These are phyloP conservation scores for Phaonia tiefii DNA, from an alignment of 2,888 invertebrate genomes.

Conservation along the genomic window DNA sequence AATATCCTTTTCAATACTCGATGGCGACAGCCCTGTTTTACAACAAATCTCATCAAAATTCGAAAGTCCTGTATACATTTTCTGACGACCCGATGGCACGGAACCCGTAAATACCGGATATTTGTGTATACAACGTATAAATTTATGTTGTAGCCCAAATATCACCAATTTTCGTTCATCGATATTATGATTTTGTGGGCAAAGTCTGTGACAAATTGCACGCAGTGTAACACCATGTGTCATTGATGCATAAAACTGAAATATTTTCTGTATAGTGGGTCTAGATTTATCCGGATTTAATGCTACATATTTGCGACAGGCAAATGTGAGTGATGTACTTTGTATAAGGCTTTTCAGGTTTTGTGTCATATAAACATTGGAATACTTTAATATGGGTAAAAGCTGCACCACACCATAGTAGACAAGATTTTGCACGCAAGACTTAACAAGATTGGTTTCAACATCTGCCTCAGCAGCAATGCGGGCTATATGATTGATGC, in stretches of 20 bases:
- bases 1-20: conserved; percentile 89
- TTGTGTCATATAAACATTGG: conserved; percentile 92
- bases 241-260: conserved; percentile 85
- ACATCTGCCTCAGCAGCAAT: conserved; percentile 95
- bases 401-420: conserved; percentile 88
- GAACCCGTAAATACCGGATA: conserved; percentile 81
- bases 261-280: conserved; percentile 79
- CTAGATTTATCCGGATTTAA: conserved; percentile 75
- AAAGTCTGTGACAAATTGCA: conserved; percentile 85
- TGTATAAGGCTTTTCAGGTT: conserved; percentile 86
- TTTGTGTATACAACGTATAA: conserved; percentile 83
- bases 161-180: conserved; percentile 82
- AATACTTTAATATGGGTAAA: conserved; percentile 91
- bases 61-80: conserved; percentile 89
- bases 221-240: conserved; percentile 86
- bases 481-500: conserved; percentile 94
- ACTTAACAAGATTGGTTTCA: conserved; percentile 95
- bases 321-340: conserved; percentile 85
- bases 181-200: conserved; percentile 83
- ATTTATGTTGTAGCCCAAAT: conserved; percentile 83
- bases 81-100: conserved; percentile 81
- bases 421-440: conserved; percentile 94
- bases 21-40: conserved; percentile 87
- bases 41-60: conserved; percentile 96
- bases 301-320: conserved; percentile 83